phyloP scores from a whole-genome alignment of 2,888 invertebrate genomes.

The Baccha elongata region DNA sequence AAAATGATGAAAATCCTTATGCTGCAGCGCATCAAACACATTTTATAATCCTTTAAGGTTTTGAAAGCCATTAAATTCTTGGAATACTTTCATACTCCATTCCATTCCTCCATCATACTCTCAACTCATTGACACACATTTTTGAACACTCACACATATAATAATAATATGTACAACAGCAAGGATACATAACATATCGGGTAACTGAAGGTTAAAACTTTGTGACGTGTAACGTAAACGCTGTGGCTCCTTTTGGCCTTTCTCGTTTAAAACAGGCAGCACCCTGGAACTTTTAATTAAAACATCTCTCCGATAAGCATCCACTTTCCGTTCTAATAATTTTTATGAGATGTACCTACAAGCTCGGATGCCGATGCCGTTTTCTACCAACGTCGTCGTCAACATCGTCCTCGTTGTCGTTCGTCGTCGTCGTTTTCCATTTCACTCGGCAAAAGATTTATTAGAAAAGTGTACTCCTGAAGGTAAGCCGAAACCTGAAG shows the following conservation, averaged over 20 bases:
- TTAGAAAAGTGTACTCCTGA: constrained; percentile 71
- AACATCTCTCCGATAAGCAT: constrained; percentile 72
- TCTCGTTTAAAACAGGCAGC: constrained; percentile 57
- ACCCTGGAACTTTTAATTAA: constrained; percentile 71
- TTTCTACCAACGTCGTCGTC: neutral
- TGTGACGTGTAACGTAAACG: constrained; percentile 63
- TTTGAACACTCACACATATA: constrained; percentile 7
- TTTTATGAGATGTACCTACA: constrained; percentile 64
- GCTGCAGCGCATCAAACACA: constrained; percentile 1
- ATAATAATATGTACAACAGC: constrained; percentile 1
- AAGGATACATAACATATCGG: constrained; percentile 49
- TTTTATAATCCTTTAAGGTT: constrained; percentile 2
- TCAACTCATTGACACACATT: constrained; percentile 47
- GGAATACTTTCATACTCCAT: constrained; percentile 7
- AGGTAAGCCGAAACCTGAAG: constrained; percentile 72
- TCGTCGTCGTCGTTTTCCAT: constrained; percentile 52
- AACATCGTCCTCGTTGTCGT: constrained; percentile 7
- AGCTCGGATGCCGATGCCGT: neutral
- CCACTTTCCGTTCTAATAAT: constrained; percentile 73
- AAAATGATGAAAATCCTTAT: constrained; percentile 1
- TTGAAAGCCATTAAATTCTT: constrained; percentile 8
- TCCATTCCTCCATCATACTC: neutral
- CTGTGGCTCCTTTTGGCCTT: constrained; percentile 57
- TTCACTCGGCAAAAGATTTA: constrained; percentile 65
- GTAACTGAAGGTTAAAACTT: constrained; percentile 64